Conservation (phyloP, 2,113 vertebrate genomes). For the Cyphomyrus discorhynchus region DNA sequence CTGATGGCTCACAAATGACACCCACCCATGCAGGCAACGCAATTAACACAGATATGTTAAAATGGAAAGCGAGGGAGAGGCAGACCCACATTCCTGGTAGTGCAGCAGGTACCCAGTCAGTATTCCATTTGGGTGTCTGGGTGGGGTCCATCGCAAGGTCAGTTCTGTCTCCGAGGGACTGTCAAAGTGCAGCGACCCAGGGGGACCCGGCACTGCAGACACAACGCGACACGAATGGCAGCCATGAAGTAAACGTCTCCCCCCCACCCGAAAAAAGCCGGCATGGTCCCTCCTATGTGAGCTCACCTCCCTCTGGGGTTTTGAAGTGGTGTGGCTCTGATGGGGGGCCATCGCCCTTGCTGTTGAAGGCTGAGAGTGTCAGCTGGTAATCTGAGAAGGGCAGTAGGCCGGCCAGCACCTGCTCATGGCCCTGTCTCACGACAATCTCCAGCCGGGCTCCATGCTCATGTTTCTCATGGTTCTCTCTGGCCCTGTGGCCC, state of each 20-base stretch:
- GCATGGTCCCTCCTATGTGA: not conserved
- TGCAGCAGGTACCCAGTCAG: constrained; percentile 67
- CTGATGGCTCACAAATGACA: not conserved
- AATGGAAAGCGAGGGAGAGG: not conserved
- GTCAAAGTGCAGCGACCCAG: constrained; percentile 56
- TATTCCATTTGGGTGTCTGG: constrained; percentile 63
- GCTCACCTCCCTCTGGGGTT: constrained; percentile 78
- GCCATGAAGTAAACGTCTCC: not conserved
- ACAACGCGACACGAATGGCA: not conserved
- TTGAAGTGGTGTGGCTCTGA: constrained; percentile 42
- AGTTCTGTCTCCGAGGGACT: constrained; percentile 65
- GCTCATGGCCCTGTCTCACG: constrained; percentile 25
- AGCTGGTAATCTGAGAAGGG: constrained; percentile 64
- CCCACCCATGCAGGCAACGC: not conserved
- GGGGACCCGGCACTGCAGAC: constrained; percentile 62
- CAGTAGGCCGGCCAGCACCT: constrained; percentile 45
- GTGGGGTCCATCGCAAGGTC: constrained; percentile 63
- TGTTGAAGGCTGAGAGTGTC: constrained; percentile 62
- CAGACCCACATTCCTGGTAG: constrained; percentile 49
- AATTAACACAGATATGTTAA: not conserved
- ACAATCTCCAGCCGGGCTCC: constrained; percentile 26
- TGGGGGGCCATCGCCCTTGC: constrained; percentile 60
- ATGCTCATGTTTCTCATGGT: not conserved
- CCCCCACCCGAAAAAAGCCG: not conserved
- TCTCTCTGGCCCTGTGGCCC: constrained; percentile 28